Conservation (phyloP, 2,113 vertebrate species). For the Leiothrix lutea region DNA sequence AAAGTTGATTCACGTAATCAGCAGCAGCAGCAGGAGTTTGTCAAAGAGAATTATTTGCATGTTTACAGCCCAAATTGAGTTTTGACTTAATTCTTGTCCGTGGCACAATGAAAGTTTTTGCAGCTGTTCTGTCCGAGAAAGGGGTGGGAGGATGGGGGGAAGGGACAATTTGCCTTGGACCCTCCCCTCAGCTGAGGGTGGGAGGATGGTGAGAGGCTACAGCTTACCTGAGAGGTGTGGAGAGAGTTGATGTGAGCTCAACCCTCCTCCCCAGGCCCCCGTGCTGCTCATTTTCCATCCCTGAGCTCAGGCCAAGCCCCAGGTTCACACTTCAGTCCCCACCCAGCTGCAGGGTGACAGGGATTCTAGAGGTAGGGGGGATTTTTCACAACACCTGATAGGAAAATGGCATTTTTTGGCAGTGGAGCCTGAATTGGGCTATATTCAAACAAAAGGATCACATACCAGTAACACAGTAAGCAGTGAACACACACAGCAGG, state of each 20-base stretch:
- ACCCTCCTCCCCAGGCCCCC: background rate
- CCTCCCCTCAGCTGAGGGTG: background rate
- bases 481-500: background rate
- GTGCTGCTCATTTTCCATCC: background rate
- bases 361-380: background rate
- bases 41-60: background rate
- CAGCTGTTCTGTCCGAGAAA: background rate
- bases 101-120: background rate
- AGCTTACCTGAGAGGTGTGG: accelerated
- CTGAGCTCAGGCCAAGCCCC: background rate
- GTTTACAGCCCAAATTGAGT: background rate
- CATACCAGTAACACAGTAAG: background rate
- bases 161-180: background rate
- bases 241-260: background rate
- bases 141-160: background rate
- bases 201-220: background rate
- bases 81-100: background rate
- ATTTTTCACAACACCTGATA: background rate
- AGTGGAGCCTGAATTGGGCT: background rate
- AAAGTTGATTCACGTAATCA: background rate
- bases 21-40: background rate
- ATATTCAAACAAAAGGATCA: background rate
- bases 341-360: background rate
- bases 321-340: background rate
- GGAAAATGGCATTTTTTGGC: background rate